Percentiles rank a stretch among this genome's conserved stretches.
phyloP scores from a whole-genome alignment of 2,888 invertebrate genomes.

The Leucania comma region DNA sequence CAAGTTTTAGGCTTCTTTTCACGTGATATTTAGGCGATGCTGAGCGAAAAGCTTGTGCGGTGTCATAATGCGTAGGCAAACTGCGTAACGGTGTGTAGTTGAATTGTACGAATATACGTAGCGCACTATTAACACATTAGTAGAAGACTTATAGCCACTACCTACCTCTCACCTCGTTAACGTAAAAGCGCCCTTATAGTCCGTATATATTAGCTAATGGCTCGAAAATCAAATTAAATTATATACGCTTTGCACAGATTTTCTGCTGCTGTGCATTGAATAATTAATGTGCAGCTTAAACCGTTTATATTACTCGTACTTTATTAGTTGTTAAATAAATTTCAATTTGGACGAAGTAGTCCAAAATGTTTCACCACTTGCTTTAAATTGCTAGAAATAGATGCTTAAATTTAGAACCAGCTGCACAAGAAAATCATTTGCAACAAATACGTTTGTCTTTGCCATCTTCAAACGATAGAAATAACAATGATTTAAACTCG shows the following conservation, averaged over 20 bases:
- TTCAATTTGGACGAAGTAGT: background rate
- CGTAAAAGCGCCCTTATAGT: slow-evolving; percentile 3
- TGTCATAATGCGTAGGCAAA: too few species aligned
- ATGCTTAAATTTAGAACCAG: background rate
- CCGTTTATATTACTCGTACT: background rate
- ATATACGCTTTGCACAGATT: slow-evolving; percentile 24
- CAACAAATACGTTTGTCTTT: too few species aligned
- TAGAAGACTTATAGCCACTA: background rate
- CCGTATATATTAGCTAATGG: slow-evolving; percentile 35
- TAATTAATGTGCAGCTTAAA: slow-evolving; percentile 7
- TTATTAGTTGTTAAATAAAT: slow-evolving; percentile 7
- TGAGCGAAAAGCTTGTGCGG: too few species aligned
- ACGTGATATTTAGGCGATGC: too few species aligned
- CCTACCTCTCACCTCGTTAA: too few species aligned
- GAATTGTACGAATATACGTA: too few species aligned
- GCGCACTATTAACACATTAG: too few species aligned
- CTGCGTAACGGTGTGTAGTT: too few species aligned
- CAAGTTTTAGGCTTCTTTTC: too few species aligned
- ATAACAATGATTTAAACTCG: too few species aligned
- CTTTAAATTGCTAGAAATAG: background rate
- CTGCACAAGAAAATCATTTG: too few species aligned
- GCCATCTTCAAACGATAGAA: too few species aligned
- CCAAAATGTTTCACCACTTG: background rate
- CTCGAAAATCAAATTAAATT: slow-evolving; percentile 40
- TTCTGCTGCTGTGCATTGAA: slow-evolving; percentile 15